Conservation (phyloP, 2,797 vertebrate genomes). For the Semotilus atromaculatus region DNA sequence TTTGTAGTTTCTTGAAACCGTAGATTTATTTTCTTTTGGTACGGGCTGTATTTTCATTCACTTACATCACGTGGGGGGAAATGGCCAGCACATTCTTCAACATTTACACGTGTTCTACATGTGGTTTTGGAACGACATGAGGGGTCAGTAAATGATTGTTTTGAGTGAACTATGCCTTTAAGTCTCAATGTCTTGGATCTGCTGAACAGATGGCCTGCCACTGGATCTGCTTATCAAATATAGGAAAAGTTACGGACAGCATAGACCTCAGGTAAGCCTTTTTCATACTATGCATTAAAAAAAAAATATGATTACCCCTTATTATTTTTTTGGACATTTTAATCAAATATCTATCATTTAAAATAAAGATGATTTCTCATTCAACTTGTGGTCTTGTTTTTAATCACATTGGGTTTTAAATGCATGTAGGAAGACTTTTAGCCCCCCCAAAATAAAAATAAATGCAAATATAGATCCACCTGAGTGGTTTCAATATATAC, state of each 20-base stretch:
- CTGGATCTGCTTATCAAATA: not conserved
- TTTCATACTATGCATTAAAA: not conserved
- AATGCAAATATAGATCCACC: not conserved
- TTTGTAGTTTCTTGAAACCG: not conserved
- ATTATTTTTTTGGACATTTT: not conserved
- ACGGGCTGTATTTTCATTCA: not conserved
- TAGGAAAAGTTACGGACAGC: not conserved
- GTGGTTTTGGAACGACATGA: not conserved
- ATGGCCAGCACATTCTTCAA: not conserved
- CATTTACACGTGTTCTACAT: not conserved
- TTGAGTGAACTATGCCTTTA: not conserved
- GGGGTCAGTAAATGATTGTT: not conserved
- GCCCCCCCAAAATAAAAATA: not conserved
- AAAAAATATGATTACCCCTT: not conserved
- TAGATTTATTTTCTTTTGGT: not conserved
- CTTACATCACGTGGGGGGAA: not conserved
- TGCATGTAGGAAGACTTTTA: not conserved
- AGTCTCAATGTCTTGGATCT: not conserved
- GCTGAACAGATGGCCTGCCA: slow-evolving; percentile 1
- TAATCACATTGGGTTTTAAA: not conserved
- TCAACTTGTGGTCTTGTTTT: slow-evolving; percentile 26
- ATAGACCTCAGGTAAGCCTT: slow-evolving; percentile 16
- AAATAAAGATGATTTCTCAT: slow-evolving; percentile 13
- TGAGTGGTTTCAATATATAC: not conserved
- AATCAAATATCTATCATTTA: not conserved